Evolutionary conservation across 2,888 invertebrate genomes (phyloP), one percentile per base, ranked within the genome.

Genomic region (Muscina levida): DNA sequence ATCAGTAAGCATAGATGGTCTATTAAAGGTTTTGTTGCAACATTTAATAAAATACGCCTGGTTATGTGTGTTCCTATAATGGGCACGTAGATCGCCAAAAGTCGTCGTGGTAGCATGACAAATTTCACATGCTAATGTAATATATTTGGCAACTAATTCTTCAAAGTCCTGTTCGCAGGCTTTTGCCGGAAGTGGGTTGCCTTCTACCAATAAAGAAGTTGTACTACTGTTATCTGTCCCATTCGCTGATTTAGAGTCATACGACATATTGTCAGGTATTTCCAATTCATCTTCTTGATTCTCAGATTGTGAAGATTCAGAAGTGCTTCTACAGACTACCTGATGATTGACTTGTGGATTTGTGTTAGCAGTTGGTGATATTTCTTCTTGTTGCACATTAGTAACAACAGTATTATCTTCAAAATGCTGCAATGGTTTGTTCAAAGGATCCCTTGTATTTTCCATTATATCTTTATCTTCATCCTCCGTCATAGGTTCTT

Each of bases 11-110:
- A 85, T 79, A 1, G 87, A 86, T 0, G 89, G 86, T 46, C 87
- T 87, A 11, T 83, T 84, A 11, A 89, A 87, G 82, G 89, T 89
- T 5, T 85, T 86, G 22, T 86, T 85, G 68, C 90, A 90, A 72
- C 90, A 90, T 11, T 83, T 72, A 0, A 87, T 86, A 81, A 86
- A 90, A 2, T 88, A 90, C 2, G 85, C 85, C 13, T 84, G 83
- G 39, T 88, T 71, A 44, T 82, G 82, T 17, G 15, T 22, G 1
- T 15, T 46, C n/a, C 26, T 24, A n/a, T 66, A 74, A 57, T 74
- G 73, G 8, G 24, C 13, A 39, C 72, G 77, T 37, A 82, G 17
- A 8, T 75, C 65, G 8, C 22, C 19, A 59, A 82, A 82, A 37
- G 65, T 66, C 11, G 17, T 17, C 26, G 75, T 11, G n/a, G 62